Evolutionary conservation across 2,888 invertebrate genomes (phyloP).

Genomic region (Dynastes tityus): DNA sequence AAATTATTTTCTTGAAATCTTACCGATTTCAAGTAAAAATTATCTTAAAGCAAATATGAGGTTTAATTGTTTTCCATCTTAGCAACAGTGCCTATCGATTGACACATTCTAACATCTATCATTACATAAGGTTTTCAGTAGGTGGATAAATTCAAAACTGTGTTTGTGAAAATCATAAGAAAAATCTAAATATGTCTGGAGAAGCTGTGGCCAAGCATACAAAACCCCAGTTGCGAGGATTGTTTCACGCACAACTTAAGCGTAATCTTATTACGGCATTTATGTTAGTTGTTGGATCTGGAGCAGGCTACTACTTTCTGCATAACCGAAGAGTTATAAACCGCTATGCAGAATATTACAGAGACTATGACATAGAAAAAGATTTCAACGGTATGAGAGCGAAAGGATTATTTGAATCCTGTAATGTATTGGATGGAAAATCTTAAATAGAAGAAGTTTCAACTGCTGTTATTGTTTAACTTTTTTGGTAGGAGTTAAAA

Average conservation of each 20-base stretch:
- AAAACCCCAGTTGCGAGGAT: constrained; percentile 79
- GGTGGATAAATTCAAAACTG: neutral
- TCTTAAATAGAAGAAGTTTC: neutral
- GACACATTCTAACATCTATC: constrained; percentile 29
- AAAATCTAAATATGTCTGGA: constrained; percentile 58
- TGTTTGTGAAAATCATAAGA: constrained; percentile 8
- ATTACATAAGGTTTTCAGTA: constrained; percentile 42
- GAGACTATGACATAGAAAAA: constrained; percentile 77
- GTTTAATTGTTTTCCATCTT: too few species aligned
- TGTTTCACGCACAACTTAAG: constrained; percentile 75
- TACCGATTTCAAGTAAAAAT: too few species aligned
- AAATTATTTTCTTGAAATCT: too few species aligned
- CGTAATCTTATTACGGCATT: constrained; percentile 71
- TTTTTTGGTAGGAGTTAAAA: too few species aligned
- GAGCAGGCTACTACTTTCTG: constrained; percentile 68
- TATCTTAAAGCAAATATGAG: too few species aligned
- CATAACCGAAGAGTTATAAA: constrained; percentile 72
- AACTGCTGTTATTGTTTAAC: too few species aligned
- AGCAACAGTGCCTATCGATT: constrained; percentile 28
- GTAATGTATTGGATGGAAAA: constrained; percentile 56
- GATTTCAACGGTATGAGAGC: constrained; percentile 76
- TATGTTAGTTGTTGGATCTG: constrained; percentile 63
- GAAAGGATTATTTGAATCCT: constrained; percentile 76
- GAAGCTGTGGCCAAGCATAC: constrained; percentile 63
- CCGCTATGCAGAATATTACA: constrained; percentile 80